phyloP scores from a whole-genome alignment of 2,888 invertebrate species.

The Leucophenga montana region DNA sequence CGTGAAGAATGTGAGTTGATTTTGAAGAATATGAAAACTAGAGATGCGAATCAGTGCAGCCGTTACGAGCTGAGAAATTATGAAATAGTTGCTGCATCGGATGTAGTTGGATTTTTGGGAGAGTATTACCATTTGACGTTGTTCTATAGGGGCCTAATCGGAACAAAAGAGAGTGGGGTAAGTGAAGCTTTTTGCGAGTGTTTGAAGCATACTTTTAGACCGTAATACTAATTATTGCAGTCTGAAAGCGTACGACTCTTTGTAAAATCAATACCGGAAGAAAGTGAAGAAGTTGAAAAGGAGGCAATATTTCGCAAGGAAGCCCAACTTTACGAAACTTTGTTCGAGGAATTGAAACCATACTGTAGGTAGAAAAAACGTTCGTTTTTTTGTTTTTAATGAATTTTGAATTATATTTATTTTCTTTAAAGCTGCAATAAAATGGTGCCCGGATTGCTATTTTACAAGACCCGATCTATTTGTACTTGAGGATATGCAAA shows the following conservation, averaged over 20 bases:
- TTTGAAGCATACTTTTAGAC: slow-evolving; percentile 54
- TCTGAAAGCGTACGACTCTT: slow-evolving; percentile 47
- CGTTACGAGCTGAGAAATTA: slow-evolving; percentile 42
- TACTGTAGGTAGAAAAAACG: slow-evolving; percentile 47
- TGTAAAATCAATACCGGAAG: slow-evolving; percentile 58
- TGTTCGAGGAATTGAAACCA: slow-evolving; percentile 51
- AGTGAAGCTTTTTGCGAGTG: slow-evolving; percentile 12
- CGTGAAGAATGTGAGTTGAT: slow-evolving; percentile 55
- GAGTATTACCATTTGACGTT: slow-evolving; percentile 62
- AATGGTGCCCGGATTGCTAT: slow-evolving; percentile 65
- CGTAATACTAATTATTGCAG: not conserved
- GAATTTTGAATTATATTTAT: too few relatives aligned
- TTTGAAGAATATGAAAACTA: slow-evolving; percentile 44
- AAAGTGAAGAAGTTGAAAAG: slow-evolving; percentile 51
- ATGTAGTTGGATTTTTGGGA: slow-evolving; percentile 64
- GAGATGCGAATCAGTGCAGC: not conserved
- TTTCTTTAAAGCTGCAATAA: slow-evolving; percentile 37
- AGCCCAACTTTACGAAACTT: slow-evolving; percentile 52
- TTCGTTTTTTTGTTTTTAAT: not conserved
- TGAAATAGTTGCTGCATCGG: slow-evolving; percentile 38
- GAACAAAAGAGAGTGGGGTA: not conserved
- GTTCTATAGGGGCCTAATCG: slow-evolving; percentile 33
- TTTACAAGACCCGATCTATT: slow-evolving; percentile 63
- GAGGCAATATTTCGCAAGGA: slow-evolving; percentile 62
- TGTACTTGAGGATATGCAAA: slow-evolving; percentile 71